These are phyloP conservation scores for Drosophila nebulosa DNA, from an alignment of 1,140 invertebrate species.

Conservation along the genomic window DNA sequence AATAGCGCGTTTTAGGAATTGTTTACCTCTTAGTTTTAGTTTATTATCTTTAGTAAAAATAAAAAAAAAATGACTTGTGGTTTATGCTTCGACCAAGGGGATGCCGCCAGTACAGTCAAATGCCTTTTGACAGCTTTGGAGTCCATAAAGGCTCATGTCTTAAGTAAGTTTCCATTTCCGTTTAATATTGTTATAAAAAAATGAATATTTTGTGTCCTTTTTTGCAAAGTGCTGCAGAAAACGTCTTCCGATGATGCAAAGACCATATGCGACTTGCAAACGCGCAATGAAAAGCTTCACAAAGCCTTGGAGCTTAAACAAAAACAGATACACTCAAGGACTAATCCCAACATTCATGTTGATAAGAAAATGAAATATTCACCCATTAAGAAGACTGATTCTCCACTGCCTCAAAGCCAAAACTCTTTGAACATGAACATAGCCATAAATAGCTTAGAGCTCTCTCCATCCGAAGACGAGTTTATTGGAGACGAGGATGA, in stretches of 20 bases:
- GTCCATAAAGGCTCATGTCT: background rate
- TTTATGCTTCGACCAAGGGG: background rate
- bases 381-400: conserved; percentile 34
- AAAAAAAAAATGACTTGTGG: conserved; percentile 29
- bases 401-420: conserved; percentile 49
- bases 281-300: conserved; percentile 51
- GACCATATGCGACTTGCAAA: conserved; percentile 22
- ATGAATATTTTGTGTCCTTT: background rate
- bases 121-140: background rate
- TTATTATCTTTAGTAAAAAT: background rate
- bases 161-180: background rate
- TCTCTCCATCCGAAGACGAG: conserved; percentile 46
- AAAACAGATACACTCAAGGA: background rate
- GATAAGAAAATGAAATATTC: conserved; percentile 49
- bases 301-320: conserved; percentile 37
- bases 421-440: conserved; percentile 66
- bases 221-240: conserved; percentile 41
- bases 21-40: background rate
- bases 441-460: conserved; percentile 49
- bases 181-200: background rate
- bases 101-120: background rate
- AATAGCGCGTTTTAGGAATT: background rate
- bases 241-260: conserved; percentile 24
- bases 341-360: background rate
- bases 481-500: conserved; percentile 48